phyloP scores from a whole-genome alignment of 2,888 invertebrate genomes.

The Ptychoptera contaminata region DNA sequence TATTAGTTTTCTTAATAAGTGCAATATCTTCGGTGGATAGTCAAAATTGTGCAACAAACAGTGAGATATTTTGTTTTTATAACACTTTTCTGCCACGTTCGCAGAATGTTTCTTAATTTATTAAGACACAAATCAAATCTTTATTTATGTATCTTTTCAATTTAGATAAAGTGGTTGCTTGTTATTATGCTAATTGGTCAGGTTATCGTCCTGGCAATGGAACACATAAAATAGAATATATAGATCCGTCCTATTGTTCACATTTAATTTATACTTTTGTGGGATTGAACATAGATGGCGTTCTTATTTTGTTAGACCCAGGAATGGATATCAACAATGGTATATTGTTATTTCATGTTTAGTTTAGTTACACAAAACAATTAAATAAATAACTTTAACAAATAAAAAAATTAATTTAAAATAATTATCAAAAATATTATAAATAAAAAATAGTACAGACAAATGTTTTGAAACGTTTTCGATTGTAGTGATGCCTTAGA shows the following conservation, averaged over 20 bases:
- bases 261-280: conserved; percentile 37
- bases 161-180: conserved; percentile 21
- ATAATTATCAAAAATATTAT: background rate
- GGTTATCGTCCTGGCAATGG: conserved; percentile 29
- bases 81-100: too few relatives aligned
- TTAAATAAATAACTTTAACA: background rate
- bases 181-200: conserved; percentile 36
- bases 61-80: too few relatives aligned
- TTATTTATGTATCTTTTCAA: too few relatives aligned
- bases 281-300: conserved; percentile 29
- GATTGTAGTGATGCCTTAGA: too few relatives aligned
- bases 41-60: too few relatives aligned
- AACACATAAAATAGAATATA: conserved; percentile 27
- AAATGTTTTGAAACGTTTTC: background rate
- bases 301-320: conserved; percentile 29
- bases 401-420: conserved; percentile 13
- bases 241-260: conserved; percentile 34
- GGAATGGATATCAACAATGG: conserved; percentile 25
- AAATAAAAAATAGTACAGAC: background rate
- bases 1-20: too few relatives aligned
- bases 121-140: too few relatives aligned
- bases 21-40: too few relatives aligned
- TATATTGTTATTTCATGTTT: conserved; percentile 9
- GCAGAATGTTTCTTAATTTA: too few relatives aligned
- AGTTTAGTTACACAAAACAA: background rate